Evolutionary conservation across 2,888 invertebrate species (phyloP).

Genomic region (Lasioglossum oenotherae): DNA sequence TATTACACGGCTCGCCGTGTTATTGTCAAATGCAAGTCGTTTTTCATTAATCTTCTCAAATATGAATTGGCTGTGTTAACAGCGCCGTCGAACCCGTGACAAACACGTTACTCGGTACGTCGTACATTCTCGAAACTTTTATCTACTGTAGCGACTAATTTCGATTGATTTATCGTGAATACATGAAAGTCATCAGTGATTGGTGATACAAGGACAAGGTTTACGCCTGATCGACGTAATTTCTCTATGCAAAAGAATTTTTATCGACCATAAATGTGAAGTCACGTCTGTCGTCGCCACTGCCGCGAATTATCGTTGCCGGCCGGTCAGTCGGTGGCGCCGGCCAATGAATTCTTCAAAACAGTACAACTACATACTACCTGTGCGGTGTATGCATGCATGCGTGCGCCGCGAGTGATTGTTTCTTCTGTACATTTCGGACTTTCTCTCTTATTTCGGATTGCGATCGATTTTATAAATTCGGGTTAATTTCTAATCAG

Average conservation of each 20-base stretch:
- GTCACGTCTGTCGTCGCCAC: conserved; percentile 13
- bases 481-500: background rate
- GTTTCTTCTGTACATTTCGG: background rate
- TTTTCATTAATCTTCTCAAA: conserved; percentile 39
- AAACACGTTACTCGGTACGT: conserved; percentile 27
- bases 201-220: background rate
- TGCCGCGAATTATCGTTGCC: conserved; percentile 69
- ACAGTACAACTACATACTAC: conserved; percentile 15
- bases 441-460: background rate
- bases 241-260: conserved; percentile 6
- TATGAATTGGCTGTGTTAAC: conserved; percentile 24
- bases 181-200: background rate
- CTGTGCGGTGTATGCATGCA: conserved; percentile 12
- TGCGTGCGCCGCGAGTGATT: background rate
- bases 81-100: conserved; percentile 34
- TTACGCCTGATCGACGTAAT: background rate
- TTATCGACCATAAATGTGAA: conserved; percentile 35
- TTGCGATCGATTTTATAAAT: background rate
- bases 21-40: conserved; percentile 22
- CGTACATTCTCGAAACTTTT: conserved; percentile 4
- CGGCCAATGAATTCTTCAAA: conserved; percentile 63
- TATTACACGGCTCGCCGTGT: background rate
- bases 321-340: conserved; percentile 80
- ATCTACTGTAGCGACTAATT: background rate
- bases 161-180: background rate